Evolutionary conservation across 2,113 vertebrate species (phyloP).

Genomic region (Scartelaos histophorus): DNA sequence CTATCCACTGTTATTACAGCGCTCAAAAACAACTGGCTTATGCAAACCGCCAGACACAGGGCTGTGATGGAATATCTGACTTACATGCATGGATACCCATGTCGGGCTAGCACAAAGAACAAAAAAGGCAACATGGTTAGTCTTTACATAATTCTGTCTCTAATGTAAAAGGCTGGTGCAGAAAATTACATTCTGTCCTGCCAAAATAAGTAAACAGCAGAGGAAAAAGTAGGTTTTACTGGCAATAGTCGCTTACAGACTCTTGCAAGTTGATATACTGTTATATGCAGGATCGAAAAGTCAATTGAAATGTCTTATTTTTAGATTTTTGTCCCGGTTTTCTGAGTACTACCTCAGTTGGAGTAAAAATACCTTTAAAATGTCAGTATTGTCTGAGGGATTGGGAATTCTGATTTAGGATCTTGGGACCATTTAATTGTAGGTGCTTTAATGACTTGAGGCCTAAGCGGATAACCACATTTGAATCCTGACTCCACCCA

Average conservation of each 20-base stretch:
- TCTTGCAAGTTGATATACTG: constrained; percentile 48
- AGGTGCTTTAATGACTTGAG: constrained; percentile 45
- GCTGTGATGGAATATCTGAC: constrained; percentile 58
- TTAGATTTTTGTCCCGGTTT: constrained; percentile 32
- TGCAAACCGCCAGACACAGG: constrained; percentile 43
- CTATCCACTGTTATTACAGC: constrained; percentile 57
- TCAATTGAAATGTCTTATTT: constrained; percentile 45
- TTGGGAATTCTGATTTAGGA: constrained; percentile 34
- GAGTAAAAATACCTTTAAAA: neutral
- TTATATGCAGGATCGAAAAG: constrained; percentile 42
- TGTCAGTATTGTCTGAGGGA: too few species aligned
- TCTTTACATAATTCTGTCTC: neutral
- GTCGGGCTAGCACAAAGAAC: constrained; percentile 11
- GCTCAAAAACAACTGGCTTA: constrained; percentile 55
- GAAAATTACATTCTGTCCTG: constrained; percentile 5
- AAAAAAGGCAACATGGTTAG: constrained; percentile 6
- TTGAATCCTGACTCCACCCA: constrained; percentile 53
- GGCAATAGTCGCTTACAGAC: constrained; percentile 26
- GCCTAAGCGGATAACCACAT: constrained; percentile 50
- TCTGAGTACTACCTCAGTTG: neutral
- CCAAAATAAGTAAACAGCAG: constrained; percentile 28
- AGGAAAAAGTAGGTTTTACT: constrained; percentile 10
- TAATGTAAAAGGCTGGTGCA: constrained; percentile 11
- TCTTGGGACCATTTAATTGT: constrained; percentile 50
- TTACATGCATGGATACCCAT: constrained; percentile 40